Evolutionary conservation across 2,888 invertebrate species (phyloP).

Genomic region (Gibbula magus): DNA sequence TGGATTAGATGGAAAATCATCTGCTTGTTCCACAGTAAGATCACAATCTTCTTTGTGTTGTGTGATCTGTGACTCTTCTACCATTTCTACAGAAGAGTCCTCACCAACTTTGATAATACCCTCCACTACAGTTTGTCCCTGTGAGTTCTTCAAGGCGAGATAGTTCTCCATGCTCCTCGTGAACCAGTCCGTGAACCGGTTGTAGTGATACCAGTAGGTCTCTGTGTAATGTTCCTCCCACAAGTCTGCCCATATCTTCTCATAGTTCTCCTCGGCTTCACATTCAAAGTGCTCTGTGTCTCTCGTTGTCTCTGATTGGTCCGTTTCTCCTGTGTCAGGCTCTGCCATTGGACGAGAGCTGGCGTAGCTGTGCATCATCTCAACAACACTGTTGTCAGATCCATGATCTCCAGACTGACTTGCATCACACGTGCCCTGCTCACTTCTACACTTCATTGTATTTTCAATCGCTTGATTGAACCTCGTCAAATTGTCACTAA

Average conservation of each 20-base stretch:
- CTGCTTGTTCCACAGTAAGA: too few species aligned
- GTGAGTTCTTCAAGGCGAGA: not conserved
- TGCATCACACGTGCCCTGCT: slow-evolving; percentile 24
- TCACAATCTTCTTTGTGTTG: too few species aligned
- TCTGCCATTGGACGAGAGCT: slow-evolving; percentile 18
- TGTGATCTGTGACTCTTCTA: not conserved
- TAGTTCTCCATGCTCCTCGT: slow-evolving; percentile 13
- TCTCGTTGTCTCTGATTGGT: slow-evolving; percentile 16
- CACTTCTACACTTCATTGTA: slow-evolving; percentile 33
- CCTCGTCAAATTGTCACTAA: slow-evolving; percentile 31
- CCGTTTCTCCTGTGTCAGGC: slow-evolving; percentile 24
- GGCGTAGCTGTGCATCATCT: slow-evolving; percentile 63
- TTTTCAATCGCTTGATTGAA: slow-evolving; percentile 43
- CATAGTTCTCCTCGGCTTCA: slow-evolving; percentile 35
- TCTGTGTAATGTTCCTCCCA: slow-evolving; percentile 71
- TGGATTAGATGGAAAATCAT: too few species aligned
- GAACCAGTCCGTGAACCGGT: slow-evolving; percentile 48
- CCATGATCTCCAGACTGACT: not conserved
- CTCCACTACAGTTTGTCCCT: not conserved
- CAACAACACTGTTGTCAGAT: slow-evolving; percentile 34
- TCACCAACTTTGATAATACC: not conserved
- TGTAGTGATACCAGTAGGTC: slow-evolving; percentile 66
- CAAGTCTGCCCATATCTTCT: slow-evolving; percentile 60
- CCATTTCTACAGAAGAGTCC: not conserved
- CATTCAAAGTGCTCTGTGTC: not conserved